Percentiles rank a stretch among this genome's conserved stretches.
These are phyloP conservation scores for Corythaixoides concolor DNA, from an alignment of 2,113 vertebrate genomes.

Conservation along the genomic window DNA sequence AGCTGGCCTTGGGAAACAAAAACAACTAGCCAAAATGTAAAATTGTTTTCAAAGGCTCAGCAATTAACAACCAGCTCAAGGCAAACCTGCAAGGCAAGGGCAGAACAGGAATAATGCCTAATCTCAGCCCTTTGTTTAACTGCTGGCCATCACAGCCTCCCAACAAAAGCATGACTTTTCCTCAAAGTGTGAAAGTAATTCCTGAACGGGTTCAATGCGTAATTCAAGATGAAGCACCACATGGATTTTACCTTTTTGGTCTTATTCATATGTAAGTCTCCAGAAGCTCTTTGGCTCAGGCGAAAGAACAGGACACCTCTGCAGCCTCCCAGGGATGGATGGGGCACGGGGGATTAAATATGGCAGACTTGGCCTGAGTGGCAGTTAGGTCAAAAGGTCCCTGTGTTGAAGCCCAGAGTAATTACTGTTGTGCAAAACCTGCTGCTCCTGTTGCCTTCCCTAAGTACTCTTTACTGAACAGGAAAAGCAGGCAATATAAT, in stretches of 20 bases:
- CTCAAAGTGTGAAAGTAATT: neutral
- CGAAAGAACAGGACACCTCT: neutral
- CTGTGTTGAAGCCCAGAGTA: neutral
- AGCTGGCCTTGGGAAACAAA: neutral
- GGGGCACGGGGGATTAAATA: neutral
- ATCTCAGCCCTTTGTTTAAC: neutral
- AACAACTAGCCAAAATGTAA: neutral
- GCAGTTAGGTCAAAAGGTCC: neutral
- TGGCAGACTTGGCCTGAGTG: neutral
- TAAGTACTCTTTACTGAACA: neutral
- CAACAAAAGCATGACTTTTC: neutral
- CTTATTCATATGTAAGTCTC: neutral
- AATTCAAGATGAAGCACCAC: neutral
- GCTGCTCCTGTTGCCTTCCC: neutral
- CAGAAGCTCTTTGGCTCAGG: neutral
- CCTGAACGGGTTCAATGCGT: neutral
- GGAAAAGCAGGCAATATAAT: neutral
- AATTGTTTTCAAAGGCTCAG: neutral
- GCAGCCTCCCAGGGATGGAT: neutral
- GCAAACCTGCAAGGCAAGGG: neutral
- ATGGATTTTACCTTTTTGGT: neutral
- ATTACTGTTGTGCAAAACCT: neutral
- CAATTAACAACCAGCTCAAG: neutral
- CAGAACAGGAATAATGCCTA: neutral
- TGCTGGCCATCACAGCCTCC: fast-evolving